Percentiles rank a stretch among this genome's conserved stretches.
phyloP scores from a whole-genome alignment of 2,797 vertebrate species.

The Saxicola maurus region DNA sequence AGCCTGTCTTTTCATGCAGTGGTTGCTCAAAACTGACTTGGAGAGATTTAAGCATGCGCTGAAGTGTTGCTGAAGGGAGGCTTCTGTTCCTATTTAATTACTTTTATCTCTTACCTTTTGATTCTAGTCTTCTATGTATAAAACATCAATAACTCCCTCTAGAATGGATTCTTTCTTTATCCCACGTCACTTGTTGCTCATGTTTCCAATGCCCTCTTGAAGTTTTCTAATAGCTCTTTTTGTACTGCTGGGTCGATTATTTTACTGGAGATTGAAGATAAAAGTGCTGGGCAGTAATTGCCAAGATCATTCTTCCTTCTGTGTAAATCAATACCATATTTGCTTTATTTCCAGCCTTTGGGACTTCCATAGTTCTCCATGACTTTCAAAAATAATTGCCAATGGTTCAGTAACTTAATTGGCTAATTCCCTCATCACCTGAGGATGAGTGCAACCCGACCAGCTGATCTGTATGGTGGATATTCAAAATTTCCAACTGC shows the following conservation, averaged over 20 bases:
- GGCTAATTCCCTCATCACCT: constrained; percentile 40
- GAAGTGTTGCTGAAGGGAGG: neutral
- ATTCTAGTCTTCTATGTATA: constrained; percentile 9
- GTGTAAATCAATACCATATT: constrained; percentile 60
- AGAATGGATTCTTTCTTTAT: constrained; percentile 38
- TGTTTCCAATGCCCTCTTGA: constrained; percentile 26
- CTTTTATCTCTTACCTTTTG: constrained; percentile 31
- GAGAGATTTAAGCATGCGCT: neutral
- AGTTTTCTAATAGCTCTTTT: constrained; percentile 47
- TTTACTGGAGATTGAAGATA: constrained; percentile 55
- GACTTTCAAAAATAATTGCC: constrained; percentile 61
- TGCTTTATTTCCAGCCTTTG: constrained; percentile 49
- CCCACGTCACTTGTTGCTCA: constrained; percentile 3
- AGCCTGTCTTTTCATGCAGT: neutral
- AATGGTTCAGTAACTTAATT: constrained; percentile 50
- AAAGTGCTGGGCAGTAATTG: constrained; percentile 53
- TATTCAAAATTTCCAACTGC: neutral
- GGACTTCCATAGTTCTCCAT: constrained; percentile 38
- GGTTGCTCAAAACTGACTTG: neutral
- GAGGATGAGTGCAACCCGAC: neutral
- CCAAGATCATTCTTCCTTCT: constrained; percentile 47
- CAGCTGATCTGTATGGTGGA: neutral
- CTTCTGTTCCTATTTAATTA: neutral
- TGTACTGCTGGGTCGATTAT: constrained; percentile 34
- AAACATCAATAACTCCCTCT: constrained; percentile 15